These are phyloP conservation scores for Drosophila meridiana DNA, from an alignment of 2,888 invertebrate species.

Conservation along the genomic window DNA sequence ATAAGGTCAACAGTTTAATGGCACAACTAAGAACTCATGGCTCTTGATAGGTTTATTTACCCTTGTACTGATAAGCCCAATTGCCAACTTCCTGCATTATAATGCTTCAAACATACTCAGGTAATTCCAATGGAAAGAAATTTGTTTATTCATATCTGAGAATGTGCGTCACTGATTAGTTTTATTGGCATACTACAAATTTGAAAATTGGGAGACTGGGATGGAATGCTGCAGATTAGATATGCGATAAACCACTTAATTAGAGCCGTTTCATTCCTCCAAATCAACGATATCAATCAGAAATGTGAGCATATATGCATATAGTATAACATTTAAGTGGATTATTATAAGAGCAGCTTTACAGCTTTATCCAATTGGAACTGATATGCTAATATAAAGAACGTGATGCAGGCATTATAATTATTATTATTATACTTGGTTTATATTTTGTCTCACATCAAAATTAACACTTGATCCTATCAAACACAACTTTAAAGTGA, in stretches of 20 bases:
- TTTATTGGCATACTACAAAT: background rate
- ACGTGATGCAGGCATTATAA: background rate
- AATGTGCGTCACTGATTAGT: slow-evolving; percentile 15
- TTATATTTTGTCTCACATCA: slow-evolving; percentile 2
- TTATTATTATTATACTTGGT: background rate
- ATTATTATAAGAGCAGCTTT: background rate
- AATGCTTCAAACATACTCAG: background rate
- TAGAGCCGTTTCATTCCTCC: background rate
- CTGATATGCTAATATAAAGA: background rate
- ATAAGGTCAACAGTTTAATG: slow-evolving; percentile 9
- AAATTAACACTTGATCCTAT: background rate
- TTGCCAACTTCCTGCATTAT: slow-evolving; percentile 28
- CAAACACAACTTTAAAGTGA: slow-evolving; percentile 2
- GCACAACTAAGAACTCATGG: background rate
- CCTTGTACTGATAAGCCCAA: slow-evolving; percentile 27
- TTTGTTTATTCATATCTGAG: slow-evolving; percentile 7
- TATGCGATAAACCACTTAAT: slow-evolving; percentile 4
- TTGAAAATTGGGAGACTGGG: slow-evolving; percentile 1
- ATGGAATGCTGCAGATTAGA: slow-evolving; percentile 17
- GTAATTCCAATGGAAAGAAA: background rate
- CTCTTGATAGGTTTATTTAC: slow-evolving; percentile 5
- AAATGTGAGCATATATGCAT: background rate
- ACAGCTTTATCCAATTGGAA: background rate
- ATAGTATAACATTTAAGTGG: background rate
- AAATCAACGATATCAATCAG: slow-evolving; percentile 1